Base-by-base conservation (phyloP, 2,888 invertebrate species). In the Nemapogon koenigi region DNA sequence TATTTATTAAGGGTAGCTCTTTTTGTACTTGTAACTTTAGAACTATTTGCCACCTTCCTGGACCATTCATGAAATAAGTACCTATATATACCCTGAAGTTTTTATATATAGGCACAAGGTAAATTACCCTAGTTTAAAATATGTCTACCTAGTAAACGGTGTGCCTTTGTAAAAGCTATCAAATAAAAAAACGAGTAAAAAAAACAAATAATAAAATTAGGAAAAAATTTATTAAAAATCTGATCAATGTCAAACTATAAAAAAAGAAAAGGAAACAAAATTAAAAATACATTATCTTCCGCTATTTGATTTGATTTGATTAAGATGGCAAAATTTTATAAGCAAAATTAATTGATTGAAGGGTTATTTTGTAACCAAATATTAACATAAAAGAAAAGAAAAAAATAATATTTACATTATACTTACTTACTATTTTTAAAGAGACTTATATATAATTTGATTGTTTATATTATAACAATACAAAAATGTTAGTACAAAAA, bases 201-300 rank as follows among this genome's bases (percentile, higher is more conserved):
- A 41, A 35, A 27, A 16, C 32, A 38, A 41, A 30, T 40, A 38
- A 27, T 30, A 32, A 25, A 36, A 28, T 32, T 41, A 38, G 35
- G 29, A 30, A 38, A 31, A 37, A 38, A 37, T 41, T 40, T 42
- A 45, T 37, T 3, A 6, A 40, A 16, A 35, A 14, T 4, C 33
- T 39, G 43, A 39, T 37, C 36, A 37, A 41, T 30, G 39, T 45
- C 43, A 43, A 36, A 53, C 47, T 46, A 43, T 50, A 40, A 44
- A 39, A 44, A 48, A 43, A 43, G 43, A 39, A 41, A 46, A 51
- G 46, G 35, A 42, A 42, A 38, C 15, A 40, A 39, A 42, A 43
- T 46, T 46, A 41, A 47, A 48, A 43, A 45, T 48, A 32, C 48
- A 46, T 48, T 46, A 47, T 49, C 46, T n/a, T n/a, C n/a, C n/a